These are phyloP conservation scores for Oscheius onirici DNA, from an alignment of 2,888 invertebrate species.

Conservation along the genomic window DNA sequence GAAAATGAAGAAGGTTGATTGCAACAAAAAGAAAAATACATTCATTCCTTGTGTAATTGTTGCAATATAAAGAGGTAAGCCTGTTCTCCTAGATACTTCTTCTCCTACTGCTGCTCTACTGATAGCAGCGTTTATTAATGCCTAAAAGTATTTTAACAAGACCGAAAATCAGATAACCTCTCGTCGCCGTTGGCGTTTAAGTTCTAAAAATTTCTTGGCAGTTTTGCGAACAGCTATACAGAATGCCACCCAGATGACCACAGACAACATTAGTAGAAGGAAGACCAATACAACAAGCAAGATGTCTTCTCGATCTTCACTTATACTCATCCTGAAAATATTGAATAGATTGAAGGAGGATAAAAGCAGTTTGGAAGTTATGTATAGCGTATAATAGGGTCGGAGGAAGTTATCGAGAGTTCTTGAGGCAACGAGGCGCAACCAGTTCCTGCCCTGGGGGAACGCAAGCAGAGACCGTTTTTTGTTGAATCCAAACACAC, in stretches of 20 bases:
- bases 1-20: neutral
- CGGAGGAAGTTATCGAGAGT: conserved; percentile 27
- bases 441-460: conserved; percentile 17
- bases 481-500: conserved; percentile 3
- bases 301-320: conserved; percentile 37
- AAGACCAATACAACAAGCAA: conserved; percentile 52
- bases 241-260: conserved; percentile 63
- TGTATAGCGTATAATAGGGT: conserved; percentile 22
- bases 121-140: conserved; percentile 52
- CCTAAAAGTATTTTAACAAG: conserved; percentile 29
- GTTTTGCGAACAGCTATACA: conserved; percentile 59
- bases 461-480: conserved; percentile 23
- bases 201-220: conserved; percentile 51
- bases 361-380: neutral
- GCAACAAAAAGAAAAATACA: conserved; percentile 21
- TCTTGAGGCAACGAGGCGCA: conserved; percentile 29
- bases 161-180: conserved; percentile 41
- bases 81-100: conserved; percentile 46
- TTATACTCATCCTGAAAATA: neutral
- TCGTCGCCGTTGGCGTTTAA: conserved; percentile 58
- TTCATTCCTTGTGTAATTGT: conserved; percentile 50
- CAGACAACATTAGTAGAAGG: conserved; percentile 57
- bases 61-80: conserved; percentile 49
- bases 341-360: neutral
- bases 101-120: conserved; percentile 50